Evolutionary conservation across 1,140 invertebrate species (phyloP).

Genomic region (Coenobita brevimanus): DNA sequence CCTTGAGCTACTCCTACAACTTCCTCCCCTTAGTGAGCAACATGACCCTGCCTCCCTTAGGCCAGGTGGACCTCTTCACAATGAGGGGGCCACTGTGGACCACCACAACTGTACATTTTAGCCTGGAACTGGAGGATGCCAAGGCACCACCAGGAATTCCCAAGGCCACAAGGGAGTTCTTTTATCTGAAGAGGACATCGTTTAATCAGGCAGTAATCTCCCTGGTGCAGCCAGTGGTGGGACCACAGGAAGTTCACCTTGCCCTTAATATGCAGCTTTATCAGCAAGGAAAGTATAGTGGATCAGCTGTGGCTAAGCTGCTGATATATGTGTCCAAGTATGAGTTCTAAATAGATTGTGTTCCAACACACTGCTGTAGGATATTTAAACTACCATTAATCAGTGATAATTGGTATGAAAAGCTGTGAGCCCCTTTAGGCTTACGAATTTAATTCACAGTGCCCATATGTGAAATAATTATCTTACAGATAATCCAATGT

Average conservation of each 20-base stretch:
- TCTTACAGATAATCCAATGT: no score
- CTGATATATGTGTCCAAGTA: slow-evolving; percentile 90
- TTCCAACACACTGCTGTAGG: no score
- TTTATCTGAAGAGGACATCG: slow-evolving; percentile 76
- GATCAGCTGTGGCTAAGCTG: slow-evolving; percentile 87
- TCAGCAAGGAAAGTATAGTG: slow-evolving; percentile 80
- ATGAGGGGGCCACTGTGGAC: slow-evolving; percentile 85
- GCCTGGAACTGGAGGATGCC: slow-evolving; percentile 81
- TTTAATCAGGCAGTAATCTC: slow-evolving; percentile 84
- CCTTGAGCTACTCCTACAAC: slow-evolving; percentile 90
- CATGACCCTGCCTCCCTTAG: slow-evolving; percentile 81
- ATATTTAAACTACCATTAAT: no score
- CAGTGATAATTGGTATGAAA: no score
- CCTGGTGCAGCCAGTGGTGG: slow-evolving; percentile 82
- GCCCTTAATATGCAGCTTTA: slow-evolving; percentile 91
- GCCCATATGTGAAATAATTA: no score
- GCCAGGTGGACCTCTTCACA: slow-evolving; percentile 86
- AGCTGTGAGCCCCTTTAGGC: no score
- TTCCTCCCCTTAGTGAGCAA: slow-evolving; percentile 92
- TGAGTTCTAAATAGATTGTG: slow-evolving; percentile 81
- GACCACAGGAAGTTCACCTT: slow-evolving; percentile 92
- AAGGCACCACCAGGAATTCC: slow-evolving; percentile 78
- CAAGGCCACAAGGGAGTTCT: slow-evolving; percentile 80
- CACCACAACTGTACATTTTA: slow-evolving; percentile 82
- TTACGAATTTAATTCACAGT: no score